Evolutionary conservation across 2,797 vertebrate species (phyloP).

Genomic region (Knipowitschia caucasica): DNA sequence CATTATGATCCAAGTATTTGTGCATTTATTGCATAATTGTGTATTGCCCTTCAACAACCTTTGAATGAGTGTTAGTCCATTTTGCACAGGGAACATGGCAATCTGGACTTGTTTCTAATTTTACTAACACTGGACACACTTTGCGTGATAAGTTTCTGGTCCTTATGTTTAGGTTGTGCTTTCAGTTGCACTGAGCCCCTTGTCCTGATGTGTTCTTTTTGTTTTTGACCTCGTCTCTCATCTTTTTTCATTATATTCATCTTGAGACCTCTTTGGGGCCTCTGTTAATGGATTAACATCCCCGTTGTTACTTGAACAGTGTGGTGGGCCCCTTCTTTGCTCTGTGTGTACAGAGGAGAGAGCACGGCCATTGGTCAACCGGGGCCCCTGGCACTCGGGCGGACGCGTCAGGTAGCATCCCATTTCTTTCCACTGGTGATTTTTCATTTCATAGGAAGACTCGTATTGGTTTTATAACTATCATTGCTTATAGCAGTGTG

Average conservation of each 20-base stretch:
- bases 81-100: conserved; percentile 17
- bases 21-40: not conserved
- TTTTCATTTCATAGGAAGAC: conserved; percentile 52
- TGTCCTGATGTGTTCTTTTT: conserved; percentile 44
- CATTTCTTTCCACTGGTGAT: conserved; percentile 78
- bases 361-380: conserved; percentile 71
- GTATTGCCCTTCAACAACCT: not conserved
- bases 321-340: conserved; percentile 72
- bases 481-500: conserved; percentile 48
- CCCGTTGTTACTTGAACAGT: conserved; percentile 74
- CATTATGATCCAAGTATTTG: not conserved
- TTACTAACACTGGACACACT: not conserved
- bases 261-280: conserved; percentile 60
- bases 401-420: conserved; percentile 79
- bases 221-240: conserved; percentile 40
- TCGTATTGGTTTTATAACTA: conserved; percentile 52
- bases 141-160: conserved; percentile 39
- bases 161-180: conserved; percentile 82
- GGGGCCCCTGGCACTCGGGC: conserved; percentile 68
- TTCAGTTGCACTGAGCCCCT: conserved; percentile 63
- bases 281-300: conserved; percentile 72
- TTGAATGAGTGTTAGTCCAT: not conserved
- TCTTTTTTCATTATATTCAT: conserved; percentile 29
- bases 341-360: conserved; percentile 75
- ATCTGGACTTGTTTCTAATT: not conserved